phyloP scores from a whole-genome alignment of 2,797 vertebrate species.

The Sciurus vulgaris region DNA sequence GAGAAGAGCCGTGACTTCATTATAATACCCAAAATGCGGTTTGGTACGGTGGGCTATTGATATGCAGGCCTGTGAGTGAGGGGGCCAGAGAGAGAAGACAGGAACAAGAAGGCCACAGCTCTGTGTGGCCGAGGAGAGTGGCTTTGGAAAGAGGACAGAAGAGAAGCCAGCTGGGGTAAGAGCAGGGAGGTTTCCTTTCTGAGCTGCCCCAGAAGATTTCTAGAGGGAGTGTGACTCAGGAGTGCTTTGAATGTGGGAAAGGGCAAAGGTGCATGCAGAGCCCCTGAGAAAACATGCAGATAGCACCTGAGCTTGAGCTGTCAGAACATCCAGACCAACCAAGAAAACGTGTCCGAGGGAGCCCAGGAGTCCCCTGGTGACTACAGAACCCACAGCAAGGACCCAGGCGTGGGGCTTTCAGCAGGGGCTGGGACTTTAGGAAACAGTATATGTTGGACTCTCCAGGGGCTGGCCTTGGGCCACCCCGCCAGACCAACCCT shows the following conservation, averaged over 20 bases:
- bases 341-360: neutral
- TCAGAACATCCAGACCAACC: neutral
- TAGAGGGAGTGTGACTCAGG: neutral
- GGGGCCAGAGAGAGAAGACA: neutral
- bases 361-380: neutral
- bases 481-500: no score
- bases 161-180: neutral
- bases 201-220: neutral
- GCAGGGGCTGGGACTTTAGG: accelerated
- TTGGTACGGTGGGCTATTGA: no score
- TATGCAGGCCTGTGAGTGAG: neutral
- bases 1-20: neutral
- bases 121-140: accelerated
- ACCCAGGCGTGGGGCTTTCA: accelerated
- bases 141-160: neutral
- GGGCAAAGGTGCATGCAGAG: neutral
- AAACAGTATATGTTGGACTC: accelerated
- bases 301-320: neutral
- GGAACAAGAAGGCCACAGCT: neutral
- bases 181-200: neutral
- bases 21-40: accelerated
- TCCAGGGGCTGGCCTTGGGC: neutral
- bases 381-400: neutral
- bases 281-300: neutral
- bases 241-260: neutral